Evolutionary conservation across 2,797 vertebrate genomes (phyloP), one percentile per base, ranked within the genome.

Genomic region (Picus viridis): DNA sequence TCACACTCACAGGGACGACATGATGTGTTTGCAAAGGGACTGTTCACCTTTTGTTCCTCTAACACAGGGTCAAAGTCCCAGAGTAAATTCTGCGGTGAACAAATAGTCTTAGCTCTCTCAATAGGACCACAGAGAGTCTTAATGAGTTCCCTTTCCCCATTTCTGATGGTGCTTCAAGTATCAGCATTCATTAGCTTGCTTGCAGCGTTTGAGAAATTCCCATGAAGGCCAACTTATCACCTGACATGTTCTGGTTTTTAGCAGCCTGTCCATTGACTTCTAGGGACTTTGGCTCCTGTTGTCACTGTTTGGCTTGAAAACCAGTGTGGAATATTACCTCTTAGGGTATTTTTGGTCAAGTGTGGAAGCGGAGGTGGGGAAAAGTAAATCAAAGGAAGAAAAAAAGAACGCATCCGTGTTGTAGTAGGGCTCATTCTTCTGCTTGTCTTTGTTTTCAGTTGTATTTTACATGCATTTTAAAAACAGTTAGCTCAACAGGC

Each of bases 381-480:
- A 19, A 92, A 92, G 88, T 39, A 95, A 81, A 69, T 54, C 87
- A 92, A 93, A 84, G 77, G 34, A 86, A 78, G 32, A n/a, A 62
- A 34, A 64, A 94, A 97, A 90, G 12, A 83, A 93, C 3, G 2
- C 34, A 86, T 87, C 74, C 61, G 15, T 81, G 70, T 91, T 34
- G 49, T 77, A 83, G 53, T 65, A 89, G 91, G 91, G 92, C 75
- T 87, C 76, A 84, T 93, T 90, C 84, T 98, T 98, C 97, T 95
- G 94, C 72, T 95, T 95, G 91, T 95, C 94, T 95, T 96, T 96
- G 97, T 97, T 97, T 98, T 98, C 29, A 96, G 93, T 98, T 89
- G 73, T 98, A 97, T 96, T 92, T 86, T 97, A 98, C 98, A 98
- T 98, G 98, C 98, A 98, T 96, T 98, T 98, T 98, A 98, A 98